phyloP scores from a whole-genome alignment of 1,140 invertebrate species.

The Amphibalanus amphitrite region DNA sequence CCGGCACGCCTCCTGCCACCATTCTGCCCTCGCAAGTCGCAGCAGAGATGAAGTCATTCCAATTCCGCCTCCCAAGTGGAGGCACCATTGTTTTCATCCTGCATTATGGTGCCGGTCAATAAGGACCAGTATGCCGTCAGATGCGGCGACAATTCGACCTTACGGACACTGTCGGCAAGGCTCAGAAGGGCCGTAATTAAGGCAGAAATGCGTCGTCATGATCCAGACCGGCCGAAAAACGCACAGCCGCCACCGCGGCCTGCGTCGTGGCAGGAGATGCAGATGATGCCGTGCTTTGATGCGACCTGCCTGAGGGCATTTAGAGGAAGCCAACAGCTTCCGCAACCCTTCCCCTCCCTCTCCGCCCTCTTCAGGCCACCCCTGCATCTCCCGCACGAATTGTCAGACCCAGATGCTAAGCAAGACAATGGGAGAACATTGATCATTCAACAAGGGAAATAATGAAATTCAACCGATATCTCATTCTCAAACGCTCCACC shows the following conservation, averaged over 20 bases:
- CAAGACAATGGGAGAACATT: no score
- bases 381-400: no score
- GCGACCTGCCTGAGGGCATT: background rate
- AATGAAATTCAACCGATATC: no score
- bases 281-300: background rate
- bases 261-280: background rate
- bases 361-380: no score
- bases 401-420: no score
- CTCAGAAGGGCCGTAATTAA: background rate
- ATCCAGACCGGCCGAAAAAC: background rate
- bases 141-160: background rate
- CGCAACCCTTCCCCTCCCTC: background rate
- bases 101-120: background rate
- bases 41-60: background rate
- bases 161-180: background rate
- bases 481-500: no score
- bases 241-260: background rate
- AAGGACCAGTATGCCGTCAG: background rate
- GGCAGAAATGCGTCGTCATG: background rate
- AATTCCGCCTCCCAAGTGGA: background rate
- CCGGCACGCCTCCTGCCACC: no score
- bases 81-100: background rate
- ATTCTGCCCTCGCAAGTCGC: background rate
- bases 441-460: no score
- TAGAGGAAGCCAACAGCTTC: background rate